Base-by-base conservation (phyloP, 2,888 invertebrate species). In the Melieria crassipennis region DNA sequence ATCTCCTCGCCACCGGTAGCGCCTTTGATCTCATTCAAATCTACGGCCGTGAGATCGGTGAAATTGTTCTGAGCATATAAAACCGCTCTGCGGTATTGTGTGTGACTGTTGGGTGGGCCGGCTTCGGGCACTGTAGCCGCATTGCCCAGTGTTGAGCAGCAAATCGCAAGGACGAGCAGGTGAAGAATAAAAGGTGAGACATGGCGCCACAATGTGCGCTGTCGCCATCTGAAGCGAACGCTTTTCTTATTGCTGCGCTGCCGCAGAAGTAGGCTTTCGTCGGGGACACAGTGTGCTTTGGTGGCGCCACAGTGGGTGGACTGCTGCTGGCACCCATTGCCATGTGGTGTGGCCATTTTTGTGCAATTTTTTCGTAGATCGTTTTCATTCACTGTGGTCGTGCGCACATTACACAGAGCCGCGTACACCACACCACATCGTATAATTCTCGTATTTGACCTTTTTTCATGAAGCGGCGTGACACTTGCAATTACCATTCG, bases 21-120 rank as follows among this genome's bases (percentile, higher is more conserved):
- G 50, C 42, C 55, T 46, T 69, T 69, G 7, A 11, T 62, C 43
- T 46, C 62, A 47, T 42, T 45, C 30, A 69, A 71, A 73, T 82
- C 82, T 61, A 81, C 65, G 1, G 80, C 76, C 48, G 78, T 76
- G 70, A 80, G 70, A 71, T 83, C 80, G 70, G 81, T 79, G 16
- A 83, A 79, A 58, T 82, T 83, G 75, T 83, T 83, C 72, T 80
- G 80, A 56, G 81, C 79, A 70, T 78, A 82, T 63, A 82, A 76
- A 5, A 79, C 79, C 72, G 79, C 78, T 69, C 78, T 82, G 75
- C 81, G 81, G 70, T 80, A 77, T 67, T 82, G 79, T 74, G 81
- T 82, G 63, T 79, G 79, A 76, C 13, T 61, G 13, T 52, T 13
- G 52, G 52, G 13, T 5, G 10, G 9, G 11, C 43, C 7, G 60